phyloP scores from a whole-genome alignment of 2,113 vertebrate species.

The Melanostigma gelatinosum region DNA sequence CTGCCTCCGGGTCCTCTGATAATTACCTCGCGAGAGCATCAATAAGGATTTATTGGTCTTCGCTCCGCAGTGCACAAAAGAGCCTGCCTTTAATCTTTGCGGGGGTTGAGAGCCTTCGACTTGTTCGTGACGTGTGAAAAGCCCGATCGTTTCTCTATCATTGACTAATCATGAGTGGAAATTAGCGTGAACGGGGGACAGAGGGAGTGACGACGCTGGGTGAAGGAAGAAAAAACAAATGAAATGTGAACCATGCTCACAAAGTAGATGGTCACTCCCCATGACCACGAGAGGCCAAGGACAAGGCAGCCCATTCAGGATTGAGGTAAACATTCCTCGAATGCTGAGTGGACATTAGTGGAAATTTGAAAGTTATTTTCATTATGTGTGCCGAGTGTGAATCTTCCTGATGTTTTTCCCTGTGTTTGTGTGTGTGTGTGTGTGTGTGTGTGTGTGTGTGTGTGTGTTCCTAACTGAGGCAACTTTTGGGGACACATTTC shows the following conservation, averaged over 20 bases:
- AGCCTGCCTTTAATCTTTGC: slow-evolving; percentile 74
- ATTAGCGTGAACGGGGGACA: slow-evolving; percentile 49
- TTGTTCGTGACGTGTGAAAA: slow-evolving; percentile 62
- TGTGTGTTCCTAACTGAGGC: not conserved
- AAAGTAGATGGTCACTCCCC: slow-evolving; percentile 14
- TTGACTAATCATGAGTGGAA: slow-evolving; percentile 67
- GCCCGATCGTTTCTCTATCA: slow-evolving; percentile 62
- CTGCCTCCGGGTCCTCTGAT: slow-evolving; percentile 74
- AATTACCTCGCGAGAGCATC: slow-evolving; percentile 76
- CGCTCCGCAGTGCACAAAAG: slow-evolving; percentile 70
- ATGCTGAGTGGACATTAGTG: slow-evolving; percentile 18
- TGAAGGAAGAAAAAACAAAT: slow-evolving; percentile 1
- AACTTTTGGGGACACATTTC: not conserved
- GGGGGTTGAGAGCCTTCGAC: slow-evolving; percentile 70
- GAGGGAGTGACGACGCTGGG: not conserved
- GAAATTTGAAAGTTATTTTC: slow-evolving; percentile 22
- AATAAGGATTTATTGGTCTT: slow-evolving; percentile 76
- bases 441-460: not conserved
- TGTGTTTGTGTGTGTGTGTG: not conserved
- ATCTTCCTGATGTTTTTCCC: not conserved
- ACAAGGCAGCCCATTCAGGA: not conserved
- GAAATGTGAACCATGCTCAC: not conserved
- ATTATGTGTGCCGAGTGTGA: not conserved
- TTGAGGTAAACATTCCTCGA: slow-evolving; percentile 14
- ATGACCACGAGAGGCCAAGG: slow-evolving; percentile 23